Evolutionary conservation across 2,797 vertebrate species (phyloP).

Genomic region (Liparis tanakae): DNA sequence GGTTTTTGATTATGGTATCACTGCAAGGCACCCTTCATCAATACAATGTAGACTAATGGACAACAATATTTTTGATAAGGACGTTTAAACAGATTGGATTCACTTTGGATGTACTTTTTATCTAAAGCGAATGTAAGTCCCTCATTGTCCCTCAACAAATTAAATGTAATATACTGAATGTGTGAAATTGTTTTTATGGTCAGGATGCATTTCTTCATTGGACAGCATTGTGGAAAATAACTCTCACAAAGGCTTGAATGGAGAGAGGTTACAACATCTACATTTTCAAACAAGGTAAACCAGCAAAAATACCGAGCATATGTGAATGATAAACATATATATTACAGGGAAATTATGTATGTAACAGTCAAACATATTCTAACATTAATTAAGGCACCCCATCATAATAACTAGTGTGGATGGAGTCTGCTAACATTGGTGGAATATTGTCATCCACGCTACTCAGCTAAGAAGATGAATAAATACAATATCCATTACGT

Average conservation of each 20-base stretch:
- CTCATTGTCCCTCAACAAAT: too few relatives aligned
- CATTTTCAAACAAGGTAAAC: constrained; percentile 35
- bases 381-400: constrained; percentile 70
- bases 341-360: constrained; percentile 52
- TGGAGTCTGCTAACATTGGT: constrained; percentile 15
- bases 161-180: not conserved
- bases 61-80: not conserved
- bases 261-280: constrained; percentile 25
- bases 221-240: not conserved
- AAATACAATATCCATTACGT: constrained; percentile 35
- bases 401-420: constrained; percentile 50
- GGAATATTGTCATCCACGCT: constrained; percentile 8
- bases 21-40: not conserved
- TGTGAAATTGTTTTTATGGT: constrained; percentile 6
- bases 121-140: too few relatives aligned
- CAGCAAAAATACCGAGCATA: constrained; percentile 43
- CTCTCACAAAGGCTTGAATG: constrained; percentile 8
- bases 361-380: constrained; percentile 49
- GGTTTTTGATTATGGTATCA: not conserved
- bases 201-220: constrained; percentile 14
- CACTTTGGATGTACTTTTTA: not conserved
- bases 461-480: constrained; percentile 41
- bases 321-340: constrained; percentile 40
- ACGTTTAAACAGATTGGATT: not conserved
- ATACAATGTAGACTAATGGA: not conserved